phyloP scores from a whole-genome alignment of 1,140 invertebrate genomes.

The Cydia amplana region DNA sequence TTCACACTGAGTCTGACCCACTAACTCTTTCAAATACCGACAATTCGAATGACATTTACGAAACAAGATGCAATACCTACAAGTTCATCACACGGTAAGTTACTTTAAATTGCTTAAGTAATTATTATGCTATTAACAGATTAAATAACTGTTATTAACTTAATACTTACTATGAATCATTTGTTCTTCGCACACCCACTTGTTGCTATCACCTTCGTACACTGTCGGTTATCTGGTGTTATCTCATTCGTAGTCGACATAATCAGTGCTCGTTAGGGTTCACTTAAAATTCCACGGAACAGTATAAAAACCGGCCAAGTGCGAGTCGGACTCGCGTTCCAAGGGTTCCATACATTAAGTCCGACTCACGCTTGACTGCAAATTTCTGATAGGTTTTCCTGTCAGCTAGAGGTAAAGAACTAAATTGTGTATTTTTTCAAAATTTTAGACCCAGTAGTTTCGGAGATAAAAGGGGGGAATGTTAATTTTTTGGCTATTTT shows the following conservation, averaged over 20 bases:
- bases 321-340: too few species aligned
- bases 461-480: too few species aligned
- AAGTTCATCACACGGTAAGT: not conserved
- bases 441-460: too few species aligned
- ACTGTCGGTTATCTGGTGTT: slow-evolving; percentile 5
- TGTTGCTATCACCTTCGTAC: not conserved
- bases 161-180: slow-evolving; percentile 3
- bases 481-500: too few species aligned
- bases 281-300: not conserved
- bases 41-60: not conserved
- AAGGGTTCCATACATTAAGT: too few species aligned
- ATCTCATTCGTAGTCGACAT: slow-evolving; percentile 14
- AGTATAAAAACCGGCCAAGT: too few species aligned
- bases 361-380: too few species aligned
- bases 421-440: too few species aligned
- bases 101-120: not conserved
- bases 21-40: not conserved
- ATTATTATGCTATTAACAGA: not conserved
- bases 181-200: slow-evolving; percentile 10
- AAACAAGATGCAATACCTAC: not conserved
- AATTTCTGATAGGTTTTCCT: too few species aligned
- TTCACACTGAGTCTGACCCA: not conserved
- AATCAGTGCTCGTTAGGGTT: slow-evolving; percentile 6
- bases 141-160: slow-evolving; percentile 5
- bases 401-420: too few species aligned